phyloP scores from a whole-genome alignment of 37 sponge, comb jelly and placozoan genomes.

The Beroe forskalii region DNA sequence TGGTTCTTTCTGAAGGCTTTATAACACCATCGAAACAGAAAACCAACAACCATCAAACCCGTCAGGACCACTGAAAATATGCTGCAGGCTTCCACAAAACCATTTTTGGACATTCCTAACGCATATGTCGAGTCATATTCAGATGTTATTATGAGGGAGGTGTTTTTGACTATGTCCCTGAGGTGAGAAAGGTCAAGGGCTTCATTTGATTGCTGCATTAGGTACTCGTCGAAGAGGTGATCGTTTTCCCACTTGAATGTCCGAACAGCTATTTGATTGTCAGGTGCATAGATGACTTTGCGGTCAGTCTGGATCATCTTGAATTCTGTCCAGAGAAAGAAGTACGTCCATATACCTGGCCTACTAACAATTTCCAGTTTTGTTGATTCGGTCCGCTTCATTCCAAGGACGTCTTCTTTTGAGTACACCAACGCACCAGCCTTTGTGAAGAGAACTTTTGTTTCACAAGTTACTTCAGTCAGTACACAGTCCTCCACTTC shows the following conservation, averaged over 20 bases:
- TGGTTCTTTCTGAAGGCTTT: neutral
- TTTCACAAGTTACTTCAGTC: neutral
- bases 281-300: neutral
- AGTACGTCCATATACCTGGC: neutral
- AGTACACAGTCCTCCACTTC: neutral
- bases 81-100: neutral
- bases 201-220: neutral
- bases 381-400: neutral
- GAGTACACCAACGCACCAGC: slow-evolving; percentile 16
- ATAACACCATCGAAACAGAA: neutral
- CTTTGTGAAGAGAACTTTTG: slow-evolving; percentile 16
- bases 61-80: neutral
- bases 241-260: neutral
- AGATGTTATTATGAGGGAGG: neutral
- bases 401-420: neutral
- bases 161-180: neutral
- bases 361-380: neutral
- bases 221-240: neutral
- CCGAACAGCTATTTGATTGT: neutral
- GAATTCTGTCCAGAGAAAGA: neutral
- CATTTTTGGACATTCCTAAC: neutral
- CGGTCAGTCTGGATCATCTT: neutral
- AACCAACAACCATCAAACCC: neutral
- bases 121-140: neutral
- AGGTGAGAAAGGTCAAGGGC: neutral